A percentile compares a stretch with the other conserved stretches of the same genome.
These are phyloP conservation scores for Drosophila conformis DNA, from an alignment of 2,888 invertebrate species.

Conservation along the genomic window DNA sequence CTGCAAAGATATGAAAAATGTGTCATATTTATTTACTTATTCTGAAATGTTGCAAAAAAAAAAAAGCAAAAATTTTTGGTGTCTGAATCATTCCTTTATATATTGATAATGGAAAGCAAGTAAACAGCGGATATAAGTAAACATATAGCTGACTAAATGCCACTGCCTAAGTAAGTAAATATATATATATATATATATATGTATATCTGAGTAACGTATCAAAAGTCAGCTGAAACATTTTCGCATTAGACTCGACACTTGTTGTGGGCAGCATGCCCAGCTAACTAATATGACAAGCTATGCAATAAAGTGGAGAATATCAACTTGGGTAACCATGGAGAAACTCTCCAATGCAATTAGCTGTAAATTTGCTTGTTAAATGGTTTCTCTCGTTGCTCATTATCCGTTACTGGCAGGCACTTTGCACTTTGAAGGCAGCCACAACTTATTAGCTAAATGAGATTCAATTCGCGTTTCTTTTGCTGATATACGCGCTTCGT, in stretches of 20 bases:
- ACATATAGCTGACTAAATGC: neutral
- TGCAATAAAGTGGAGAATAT: neutral
- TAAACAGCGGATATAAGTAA: neutral
- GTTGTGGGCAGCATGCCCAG: neutral
- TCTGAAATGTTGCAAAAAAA: too few species aligned
- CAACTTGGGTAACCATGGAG: neutral
- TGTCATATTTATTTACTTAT: too few species aligned
- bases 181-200: neutral
- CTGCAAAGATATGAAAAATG: neutral
- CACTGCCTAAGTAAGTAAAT: neutral
- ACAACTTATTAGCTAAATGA: conserved; percentile 4
- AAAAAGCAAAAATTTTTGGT: too few species aligned
- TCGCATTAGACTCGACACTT: neutral
- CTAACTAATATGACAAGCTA: neutral
- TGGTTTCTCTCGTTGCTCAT: neutral
- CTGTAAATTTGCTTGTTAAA: neutral
- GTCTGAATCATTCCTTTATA: too few species aligned
- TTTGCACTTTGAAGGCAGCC: neutral
- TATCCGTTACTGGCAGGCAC: neutral
- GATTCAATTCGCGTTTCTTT: conserved; percentile 23
- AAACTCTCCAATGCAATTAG: neutral
- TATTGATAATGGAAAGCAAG: too few species aligned
- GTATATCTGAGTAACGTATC: neutral
- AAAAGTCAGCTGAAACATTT: neutral
- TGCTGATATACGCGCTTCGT: conserved; percentile 18